Evolutionary conservation across 2,113 vertebrate genomes (phyloP).

Genomic region (Sylvicapra grimmia): DNA sequence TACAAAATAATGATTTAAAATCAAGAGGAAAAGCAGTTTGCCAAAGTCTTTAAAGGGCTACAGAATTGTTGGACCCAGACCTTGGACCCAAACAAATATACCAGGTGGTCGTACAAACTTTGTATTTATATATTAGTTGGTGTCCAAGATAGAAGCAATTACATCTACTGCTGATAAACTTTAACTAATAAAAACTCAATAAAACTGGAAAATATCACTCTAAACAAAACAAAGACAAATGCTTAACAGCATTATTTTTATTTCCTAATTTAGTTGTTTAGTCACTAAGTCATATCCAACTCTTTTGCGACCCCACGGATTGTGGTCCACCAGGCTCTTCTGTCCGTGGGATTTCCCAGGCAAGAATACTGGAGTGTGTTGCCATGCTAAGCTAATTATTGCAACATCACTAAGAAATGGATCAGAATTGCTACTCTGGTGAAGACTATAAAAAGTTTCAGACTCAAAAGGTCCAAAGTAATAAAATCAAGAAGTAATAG

Average conservation of each 20-base stretch:
- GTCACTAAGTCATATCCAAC: neutral
- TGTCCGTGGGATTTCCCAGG: neutral
- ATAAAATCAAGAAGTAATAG: neutral
- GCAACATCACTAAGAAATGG: neutral
- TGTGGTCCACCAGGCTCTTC: neutral
- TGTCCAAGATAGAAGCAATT: neutral
- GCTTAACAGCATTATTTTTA: neutral
- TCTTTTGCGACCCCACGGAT: neutral
- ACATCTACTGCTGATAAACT: neutral
- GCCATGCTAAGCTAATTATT: neutral
- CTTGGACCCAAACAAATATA: neutral
- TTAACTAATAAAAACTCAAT: neutral
- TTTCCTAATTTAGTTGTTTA: constrained; percentile 15
- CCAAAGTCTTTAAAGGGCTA: constrained; percentile 14
- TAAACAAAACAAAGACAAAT: constrained; percentile 2
- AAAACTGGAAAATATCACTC: neutral
- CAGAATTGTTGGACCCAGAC: neutral
- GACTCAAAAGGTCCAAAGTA: neutral
- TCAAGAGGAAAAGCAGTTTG: neutral
- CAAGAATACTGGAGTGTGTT: neutral
- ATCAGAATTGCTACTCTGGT: constrained; percentile 1
- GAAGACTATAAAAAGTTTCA: neutral
- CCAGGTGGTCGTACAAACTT: neutral
- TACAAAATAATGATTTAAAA: constrained; percentile 60
- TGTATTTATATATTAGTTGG: neutral